Evolutionary conservation across 2,888 invertebrate genomes (phyloP).

Genomic region (Cephus runcator): DNA sequence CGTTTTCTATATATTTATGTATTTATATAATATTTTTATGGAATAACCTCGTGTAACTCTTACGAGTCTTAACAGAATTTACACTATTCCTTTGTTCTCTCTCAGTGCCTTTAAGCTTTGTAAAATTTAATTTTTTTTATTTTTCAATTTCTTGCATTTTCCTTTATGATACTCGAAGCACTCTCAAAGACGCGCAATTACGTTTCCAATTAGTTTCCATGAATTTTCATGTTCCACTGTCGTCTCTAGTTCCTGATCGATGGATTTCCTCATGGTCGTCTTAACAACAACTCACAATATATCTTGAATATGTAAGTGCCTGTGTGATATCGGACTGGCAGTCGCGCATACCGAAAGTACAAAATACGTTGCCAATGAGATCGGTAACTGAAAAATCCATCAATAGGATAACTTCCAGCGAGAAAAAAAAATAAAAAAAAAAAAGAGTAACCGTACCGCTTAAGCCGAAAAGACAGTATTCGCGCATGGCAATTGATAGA

Average conservation of each 20-base stretch:
- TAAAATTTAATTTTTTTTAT: neutral
- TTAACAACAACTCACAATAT: neutral
- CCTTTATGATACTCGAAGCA: constrained; percentile 16
- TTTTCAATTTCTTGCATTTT: constrained; percentile 8
- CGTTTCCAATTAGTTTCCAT: neutral
- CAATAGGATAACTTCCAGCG: neutral
- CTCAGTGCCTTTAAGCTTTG: constrained; percentile 6
- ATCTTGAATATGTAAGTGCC: neutral
- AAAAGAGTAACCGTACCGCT: neutral
- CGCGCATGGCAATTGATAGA: neutral
- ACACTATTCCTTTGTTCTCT: constrained; percentile 6
- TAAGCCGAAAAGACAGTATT: neutral
- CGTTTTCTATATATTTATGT: neutral
- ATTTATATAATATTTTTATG: neutral
- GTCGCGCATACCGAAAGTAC: neutral
- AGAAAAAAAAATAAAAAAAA: neutral
- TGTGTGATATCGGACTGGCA: neutral
- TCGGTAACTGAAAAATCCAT: neutral
- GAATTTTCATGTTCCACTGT: neutral
- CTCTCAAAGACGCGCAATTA: neutral
- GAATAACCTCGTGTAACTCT: neutral
- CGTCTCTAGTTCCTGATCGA: neutral
- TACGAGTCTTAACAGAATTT: constrained; percentile 9
- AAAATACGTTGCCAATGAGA: neutral
- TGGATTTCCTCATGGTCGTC: neutral